Percentiles rank a stretch among this genome's conserved stretches.
These are phyloP conservation scores for Catharus fuscescens DNA, from an alignment of 2,113 vertebrate species.

Conservation along the genomic window DNA sequence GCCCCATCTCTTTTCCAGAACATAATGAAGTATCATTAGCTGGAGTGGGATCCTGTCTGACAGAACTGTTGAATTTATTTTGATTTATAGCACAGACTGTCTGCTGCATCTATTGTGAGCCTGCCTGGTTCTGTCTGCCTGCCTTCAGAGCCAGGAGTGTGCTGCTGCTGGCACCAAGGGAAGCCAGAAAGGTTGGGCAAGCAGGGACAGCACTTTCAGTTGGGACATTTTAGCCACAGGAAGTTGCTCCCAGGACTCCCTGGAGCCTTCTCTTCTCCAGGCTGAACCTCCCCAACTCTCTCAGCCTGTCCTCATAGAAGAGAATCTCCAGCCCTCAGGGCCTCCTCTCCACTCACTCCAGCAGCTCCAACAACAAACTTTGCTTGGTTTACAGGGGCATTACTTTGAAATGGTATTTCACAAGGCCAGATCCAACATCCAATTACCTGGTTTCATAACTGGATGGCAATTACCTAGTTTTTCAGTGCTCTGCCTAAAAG, in stretches of 20 bases:
- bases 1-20: neutral
- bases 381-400: neutral
- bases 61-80: neutral
- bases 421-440: neutral
- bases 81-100: neutral
- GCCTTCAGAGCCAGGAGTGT: neutral
- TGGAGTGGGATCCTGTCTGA: neutral
- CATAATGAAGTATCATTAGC: neutral
- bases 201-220: neutral
- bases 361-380: neutral
- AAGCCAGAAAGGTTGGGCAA: neutral
- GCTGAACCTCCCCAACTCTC: neutral
- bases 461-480: neutral
- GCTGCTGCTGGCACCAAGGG: neutral
- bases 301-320: neutral
- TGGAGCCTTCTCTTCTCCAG: neutral
- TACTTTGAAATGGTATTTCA: neutral
- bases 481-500: neutral
- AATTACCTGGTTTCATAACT: neutral
- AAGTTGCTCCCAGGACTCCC: neutral
- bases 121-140: neutral
- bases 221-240: fast-evolving
- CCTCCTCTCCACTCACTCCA: fast-evolving
- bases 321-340: neutral
- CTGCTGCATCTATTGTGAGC: neutral